phyloP scores from a whole-genome alignment of 1,140 invertebrate genomes.

The Chironomus tepperi region DNA sequence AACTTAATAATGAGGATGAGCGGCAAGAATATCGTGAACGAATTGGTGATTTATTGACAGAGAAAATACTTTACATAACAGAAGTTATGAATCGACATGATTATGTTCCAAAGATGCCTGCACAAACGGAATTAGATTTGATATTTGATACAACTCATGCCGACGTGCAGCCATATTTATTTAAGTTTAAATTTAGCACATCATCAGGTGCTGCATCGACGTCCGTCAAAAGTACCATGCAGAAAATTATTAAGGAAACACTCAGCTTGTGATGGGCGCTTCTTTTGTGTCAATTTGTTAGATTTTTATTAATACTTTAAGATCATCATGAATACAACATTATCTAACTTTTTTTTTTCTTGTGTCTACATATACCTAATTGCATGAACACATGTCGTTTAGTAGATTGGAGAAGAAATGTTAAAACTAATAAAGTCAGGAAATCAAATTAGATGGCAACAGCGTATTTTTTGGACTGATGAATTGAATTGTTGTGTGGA shows the following conservation, averaged over 20 bases:
- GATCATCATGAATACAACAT: background rate
- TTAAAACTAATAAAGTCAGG: too few species aligned
- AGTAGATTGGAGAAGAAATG: too few species aligned
- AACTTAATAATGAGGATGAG: slow-evolving; percentile 78
- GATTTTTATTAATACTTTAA: background rate
- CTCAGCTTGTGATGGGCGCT: slow-evolving; percentile 53
- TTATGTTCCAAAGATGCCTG: slow-evolving; percentile 92
- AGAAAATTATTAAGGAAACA: slow-evolving; percentile 84
- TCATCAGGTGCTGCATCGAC: slow-evolving; percentile 57
- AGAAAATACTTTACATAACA: slow-evolving; percentile 88
- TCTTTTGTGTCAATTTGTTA: slow-evolving; percentile 15
- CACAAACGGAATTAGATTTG: slow-evolving; percentile 80
- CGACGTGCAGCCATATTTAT: slow-evolving; percentile 93
- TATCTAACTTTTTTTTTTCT: too few species aligned
- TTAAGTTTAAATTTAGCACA: slow-evolving; percentile 73
- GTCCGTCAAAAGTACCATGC: slow-evolving; percentile 77
- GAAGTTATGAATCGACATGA: slow-evolving; percentile 92
- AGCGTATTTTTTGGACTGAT: too few species aligned
- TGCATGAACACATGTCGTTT: too few species aligned
- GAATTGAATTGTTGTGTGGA: too few species aligned
- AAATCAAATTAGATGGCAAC: too few species aligned
- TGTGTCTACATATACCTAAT: too few species aligned
- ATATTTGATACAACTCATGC: slow-evolving; percentile 88
- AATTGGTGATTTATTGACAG: slow-evolving; percentile 82
- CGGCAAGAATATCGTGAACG: slow-evolving; percentile 78